Evolutionary conservation across 1,140 invertebrate species (phyloP), one percentile per base, ranked within the genome.

Genomic region (Solenopsis invicta): DNA sequence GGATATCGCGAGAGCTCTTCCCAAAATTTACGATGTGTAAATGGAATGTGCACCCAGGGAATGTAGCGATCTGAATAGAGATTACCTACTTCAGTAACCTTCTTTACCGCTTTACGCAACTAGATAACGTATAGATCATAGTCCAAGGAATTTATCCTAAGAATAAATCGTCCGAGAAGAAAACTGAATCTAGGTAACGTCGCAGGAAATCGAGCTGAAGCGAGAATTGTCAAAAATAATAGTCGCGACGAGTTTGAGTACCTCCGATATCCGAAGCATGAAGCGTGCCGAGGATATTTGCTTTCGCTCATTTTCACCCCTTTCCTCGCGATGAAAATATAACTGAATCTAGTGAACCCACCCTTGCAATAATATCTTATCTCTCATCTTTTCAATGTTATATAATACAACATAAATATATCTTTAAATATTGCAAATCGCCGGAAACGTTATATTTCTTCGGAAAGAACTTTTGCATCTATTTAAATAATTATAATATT

Each of bases 1-100:
- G 82, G 61, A 82, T 69, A 87, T 62, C 54, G 64, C 77, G 52
- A 18, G 29, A 62, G 29, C 66, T 64, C 69, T 18, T 52, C 9
- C 69, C 21, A 21, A 85, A 87, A 87, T 87, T 87, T 87, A 87
- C 81, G 80, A 76, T 71, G 86, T 87, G 86, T 85, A 87, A 87
- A 87, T 85, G 81, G 86, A 87, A 87, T 77, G 86, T 77, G 81
- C 81, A 59, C 80, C 76, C 24, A n/a, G 86, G 81, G 86, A 87
- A 85, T 85, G 59, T 85, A 37, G 71, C 86, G 72, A 87, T 87
- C 81, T 87, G 81, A 85, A 87, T 87, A 81, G 86, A 87, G 75
- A 86, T 80, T 86, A 81, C 85, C 76, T 81, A 71, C 76, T 86
- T 86, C 76, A 24, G 86, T 87, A 87, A 85, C 61, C 86, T 85